phyloP scores from a whole-genome alignment of 2,113 vertebrate species.

The Rallus limicola region DNA sequence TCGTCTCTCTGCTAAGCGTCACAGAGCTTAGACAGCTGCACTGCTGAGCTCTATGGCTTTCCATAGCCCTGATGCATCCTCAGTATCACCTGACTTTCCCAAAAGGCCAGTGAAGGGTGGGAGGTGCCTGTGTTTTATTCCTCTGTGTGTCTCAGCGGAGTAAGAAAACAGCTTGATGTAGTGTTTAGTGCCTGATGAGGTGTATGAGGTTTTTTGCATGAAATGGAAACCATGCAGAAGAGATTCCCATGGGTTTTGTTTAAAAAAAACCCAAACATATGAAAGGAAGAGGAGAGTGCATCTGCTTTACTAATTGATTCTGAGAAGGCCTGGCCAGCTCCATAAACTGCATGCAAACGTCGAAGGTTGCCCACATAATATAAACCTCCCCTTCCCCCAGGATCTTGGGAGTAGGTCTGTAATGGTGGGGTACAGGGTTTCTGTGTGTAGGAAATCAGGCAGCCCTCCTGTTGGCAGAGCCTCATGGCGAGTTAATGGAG shows the following conservation, averaged over 20 bases:
- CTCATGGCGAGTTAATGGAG: not conserved
- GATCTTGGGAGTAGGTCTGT: not conserved
- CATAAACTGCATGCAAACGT: not conserved
- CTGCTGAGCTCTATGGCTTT: not conserved
- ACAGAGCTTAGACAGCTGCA: not conserved
- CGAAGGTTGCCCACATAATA: not conserved
- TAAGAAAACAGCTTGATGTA: conserved; percentile 25
- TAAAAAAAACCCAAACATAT: not conserved
- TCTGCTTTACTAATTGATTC: conserved; percentile 48
- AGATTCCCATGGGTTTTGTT: not conserved
- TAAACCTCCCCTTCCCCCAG: not conserved
- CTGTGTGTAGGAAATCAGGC: not conserved
- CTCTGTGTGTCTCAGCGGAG: not conserved
- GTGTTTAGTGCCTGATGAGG: conserved; percentile 33
- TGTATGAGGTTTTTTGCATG: conserved; percentile 25
- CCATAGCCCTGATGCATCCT: not conserved
- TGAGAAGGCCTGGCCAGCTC: conserved; percentile 11
- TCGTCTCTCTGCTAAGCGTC: not conserved
- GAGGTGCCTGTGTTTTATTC: not conserved
- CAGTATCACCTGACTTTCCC: not conserved
- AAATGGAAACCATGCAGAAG: conserved; percentile 33
- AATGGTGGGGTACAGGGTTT: not conserved
- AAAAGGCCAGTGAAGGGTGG: not conserved
- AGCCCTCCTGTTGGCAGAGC: not conserved
- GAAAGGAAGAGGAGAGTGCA: conserved; percentile 4